Evolutionary conservation across 2,888 invertebrate genomes (phyloP), one percentile per base, ranked within the genome.

Genomic region (Acrocyrtus sp.): DNA sequence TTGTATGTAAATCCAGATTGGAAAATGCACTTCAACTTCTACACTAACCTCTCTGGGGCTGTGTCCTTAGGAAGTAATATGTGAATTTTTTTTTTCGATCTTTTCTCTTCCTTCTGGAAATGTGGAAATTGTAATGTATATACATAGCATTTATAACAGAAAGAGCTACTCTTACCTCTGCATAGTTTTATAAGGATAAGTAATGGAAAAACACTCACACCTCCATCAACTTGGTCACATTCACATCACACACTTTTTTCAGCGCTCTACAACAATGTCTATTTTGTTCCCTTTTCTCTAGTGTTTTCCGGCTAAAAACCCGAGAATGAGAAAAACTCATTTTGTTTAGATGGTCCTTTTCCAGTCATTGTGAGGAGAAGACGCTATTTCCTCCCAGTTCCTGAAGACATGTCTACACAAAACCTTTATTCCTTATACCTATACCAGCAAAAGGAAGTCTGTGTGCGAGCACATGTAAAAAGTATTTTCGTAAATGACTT

Each of bases 281-380:
- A 41, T 45, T 29, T 1, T 43, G 19, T 34, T 57, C 47, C 57
- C 50, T 39, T 39, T 15, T 48, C 41, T 24, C 17, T 8, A 4
- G 17, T 43, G 53, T n/a, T n/a, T n/a, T n/a, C n/a, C n/a, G n/a
- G n/a, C n/a, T n/a, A n/a, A n/a, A n/a, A n/a, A n/a, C n/a, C n/a
- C n/a, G n/a, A n/a, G 60, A 66, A 66, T 66, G 39, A 45, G 60
- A n/a, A 68, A 68, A 68, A 60, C 67, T 68, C 58, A 68, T 68
- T 68, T 68, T 27, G 39, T 27, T 65, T 68, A 53, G 67, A 68
- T 68, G 67, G 67, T 53, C 45, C 67, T 68, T 57, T 57, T 56
- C 54, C n/a, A n/a, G n/a, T n/a, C n/a, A n/a, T n/a, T n/a, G n/a
- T n/a, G n/a, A n/a, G n/a, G n/a, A n/a, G n/a, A n/a, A n/a, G n/a